Base-by-base conservation (phyloP, 2,113 vertebrate genomes). In the Ceratotherium simum region DNA sequence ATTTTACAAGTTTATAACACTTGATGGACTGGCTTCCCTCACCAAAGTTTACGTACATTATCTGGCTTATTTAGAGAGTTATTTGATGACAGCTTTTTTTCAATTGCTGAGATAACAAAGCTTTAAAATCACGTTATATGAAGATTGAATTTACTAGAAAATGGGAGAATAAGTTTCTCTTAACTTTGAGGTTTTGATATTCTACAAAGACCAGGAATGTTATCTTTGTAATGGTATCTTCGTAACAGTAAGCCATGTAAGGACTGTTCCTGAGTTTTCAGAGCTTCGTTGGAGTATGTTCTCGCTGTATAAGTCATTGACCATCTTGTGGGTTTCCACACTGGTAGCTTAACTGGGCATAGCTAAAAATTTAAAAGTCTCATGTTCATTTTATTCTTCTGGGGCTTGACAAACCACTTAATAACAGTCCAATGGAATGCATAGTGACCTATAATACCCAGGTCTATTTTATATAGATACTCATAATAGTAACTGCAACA, bases 1-100 rank as follows among this genome's bases (percentile, higher is more conserved):
- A 86, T 81, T 81, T 96, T 91, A 87, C 5, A 81, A 51, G 33
- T 73, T 80, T 80, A 60, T n/a, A 69, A 62, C 69, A 70, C 56
- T 69, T 60, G 39, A 58, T 76, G 25, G 48, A 69, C 8, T 54
- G 12, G 13, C 31, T 76, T 5, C 16, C 29, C 39, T 76, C 36
- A 91, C 25, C 46, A 67, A 90, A 65, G 36, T 81, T 80, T 94
- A 13, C 11, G 33, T 73, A 21, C 58, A 80, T 56, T 85, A 56
- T 58, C 42, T 17, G 33, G n/a, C 21, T 82, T 69, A n/a, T 58
- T 86, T 81, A 87, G 21, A 75, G 7, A 96, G 76, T 51, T 56
- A 86, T 80, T 91, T 85, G 25, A 80, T 72, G 3, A 78, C 13
- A 67, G 6, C 12, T 67, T 91, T 70, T 20, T 88, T 67, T 54